phyloP scores from a whole-genome alignment of 2,797 vertebrate genomes.

The Sternotherus odoratus region DNA sequence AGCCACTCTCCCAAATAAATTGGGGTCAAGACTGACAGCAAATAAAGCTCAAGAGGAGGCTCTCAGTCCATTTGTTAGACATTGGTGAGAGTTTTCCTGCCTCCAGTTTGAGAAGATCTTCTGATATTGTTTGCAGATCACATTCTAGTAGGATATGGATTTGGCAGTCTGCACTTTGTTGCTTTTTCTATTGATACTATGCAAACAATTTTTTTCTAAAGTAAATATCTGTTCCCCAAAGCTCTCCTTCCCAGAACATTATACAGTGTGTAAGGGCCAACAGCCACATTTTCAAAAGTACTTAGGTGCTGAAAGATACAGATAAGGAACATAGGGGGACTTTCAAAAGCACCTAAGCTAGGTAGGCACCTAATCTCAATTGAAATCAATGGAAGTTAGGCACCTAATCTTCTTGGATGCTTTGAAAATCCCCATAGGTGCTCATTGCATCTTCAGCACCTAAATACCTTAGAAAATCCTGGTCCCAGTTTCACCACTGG shows the following conservation, averaged over 20 bases:
- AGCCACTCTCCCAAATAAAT: neutral
- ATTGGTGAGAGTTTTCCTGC: neutral
- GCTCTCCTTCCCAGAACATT: neutral
- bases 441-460: conserved; percentile 21
- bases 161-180: neutral
- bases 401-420: neutral
- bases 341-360: neutral
- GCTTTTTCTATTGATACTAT: neutral
- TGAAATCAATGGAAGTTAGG: neutral
- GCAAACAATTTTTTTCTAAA: neutral
- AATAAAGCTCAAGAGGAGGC: neutral
- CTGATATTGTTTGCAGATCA: neutral
- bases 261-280: neutral
- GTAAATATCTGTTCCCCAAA: neutral
- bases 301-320: rapidly evolving
- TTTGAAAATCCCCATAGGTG: neutral
- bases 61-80: neutral
- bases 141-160: neutral
- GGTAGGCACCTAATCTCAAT: neutral
- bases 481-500: neutral
- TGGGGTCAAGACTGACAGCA: neutral
- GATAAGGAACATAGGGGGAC: neutral
- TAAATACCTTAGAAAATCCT: neutral
- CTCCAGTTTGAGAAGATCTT: neutral
- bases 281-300: neutral